Evolutionary conservation across 2,888 invertebrate genomes (phyloP), one percentile per base, ranked within the genome.

Genomic region (Sphaeridia pumilis): DNA sequence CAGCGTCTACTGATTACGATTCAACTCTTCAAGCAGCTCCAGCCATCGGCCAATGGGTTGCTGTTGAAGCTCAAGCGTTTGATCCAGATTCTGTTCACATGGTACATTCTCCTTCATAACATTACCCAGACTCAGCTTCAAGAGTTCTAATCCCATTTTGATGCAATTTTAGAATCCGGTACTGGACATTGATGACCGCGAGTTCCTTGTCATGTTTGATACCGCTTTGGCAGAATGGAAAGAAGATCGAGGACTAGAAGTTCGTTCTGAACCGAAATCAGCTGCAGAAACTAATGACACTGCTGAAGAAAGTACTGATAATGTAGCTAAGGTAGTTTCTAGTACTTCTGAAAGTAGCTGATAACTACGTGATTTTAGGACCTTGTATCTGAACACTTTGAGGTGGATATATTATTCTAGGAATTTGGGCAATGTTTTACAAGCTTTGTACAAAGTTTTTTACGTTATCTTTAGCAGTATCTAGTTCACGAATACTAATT

Each of bases 1-100:
- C 7, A 12, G 41, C 22, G 17, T 34, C 28, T 17, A 24, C 36
- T 3, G 52, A 35, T 17, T 34, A 41, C 26, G 22, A 17, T 12
- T 35, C 35, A 1, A 26, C 38, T 14, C 14, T 26, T 1, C 48
- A 50, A 4, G 53, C 49, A 24, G 52, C 54, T 20, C 55, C 61
- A 10, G 53, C 25, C 10, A 54, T 55, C 20, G 61, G 61, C 3
- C 59, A 57, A 14, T 62, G 61, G 61, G 45, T 41, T 0, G 28
- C 52, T n/a, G 58, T 60, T 31, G 14, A 17, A 26, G 27, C n/a
- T 4, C 34, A 46, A 4, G 45, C 36, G 10, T 28, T 24, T 28
- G 27, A 52, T 28, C 52, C 46, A 2, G 46, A 46, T 1, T 7
- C 12, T 14, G 10, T 14, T 17, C 14, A 21, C 38, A 38, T 38